Evolutionary conservation across 2,797 vertebrate species (phyloP).

Genomic region (Cossypha polioptera): DNA sequence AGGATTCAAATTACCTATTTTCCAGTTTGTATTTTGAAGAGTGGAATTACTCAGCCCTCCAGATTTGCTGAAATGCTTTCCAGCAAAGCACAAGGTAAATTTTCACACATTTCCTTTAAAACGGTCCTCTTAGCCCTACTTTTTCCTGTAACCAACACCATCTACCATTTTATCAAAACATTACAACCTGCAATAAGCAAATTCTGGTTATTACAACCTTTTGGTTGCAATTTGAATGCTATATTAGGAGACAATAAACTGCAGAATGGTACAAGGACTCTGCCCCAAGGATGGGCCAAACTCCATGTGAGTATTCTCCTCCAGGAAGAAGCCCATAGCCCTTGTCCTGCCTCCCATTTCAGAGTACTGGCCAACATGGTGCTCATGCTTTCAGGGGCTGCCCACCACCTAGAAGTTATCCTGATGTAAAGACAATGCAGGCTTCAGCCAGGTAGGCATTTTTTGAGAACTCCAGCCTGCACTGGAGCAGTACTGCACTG

Average conservation of each 20-base stretch:
- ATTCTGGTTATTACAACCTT: not conserved
- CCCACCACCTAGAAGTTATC: not conserved
- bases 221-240: not conserved
- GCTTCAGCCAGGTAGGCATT: not conserved
- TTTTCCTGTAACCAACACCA: not conserved
- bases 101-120: not conserved
- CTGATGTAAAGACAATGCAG: not conserved
- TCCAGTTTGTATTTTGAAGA: not conserved
- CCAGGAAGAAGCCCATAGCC: not conserved
- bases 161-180: not conserved
- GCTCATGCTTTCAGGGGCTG: not conserved
- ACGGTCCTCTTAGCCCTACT: not conserved
- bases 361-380: not conserved
- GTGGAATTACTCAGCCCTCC: not conserved
- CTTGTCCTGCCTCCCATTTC: not conserved
- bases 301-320: not conserved
- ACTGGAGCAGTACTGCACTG: not conserved
- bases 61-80: not conserved
- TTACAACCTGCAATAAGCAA: not conserved
- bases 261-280: not conserved
- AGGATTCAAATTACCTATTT: not conserved
- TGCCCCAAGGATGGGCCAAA: not conserved
- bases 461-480: not conserved
- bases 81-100: not conserved
- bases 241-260: not conserved